A percentile compares a stretch with the other conserved stretches of the same genome.
These are phyloP conservation scores for Coleophora deauratella DNA, from an alignment of 2,888 invertebrate genomes.

Conservation along the genomic window DNA sequence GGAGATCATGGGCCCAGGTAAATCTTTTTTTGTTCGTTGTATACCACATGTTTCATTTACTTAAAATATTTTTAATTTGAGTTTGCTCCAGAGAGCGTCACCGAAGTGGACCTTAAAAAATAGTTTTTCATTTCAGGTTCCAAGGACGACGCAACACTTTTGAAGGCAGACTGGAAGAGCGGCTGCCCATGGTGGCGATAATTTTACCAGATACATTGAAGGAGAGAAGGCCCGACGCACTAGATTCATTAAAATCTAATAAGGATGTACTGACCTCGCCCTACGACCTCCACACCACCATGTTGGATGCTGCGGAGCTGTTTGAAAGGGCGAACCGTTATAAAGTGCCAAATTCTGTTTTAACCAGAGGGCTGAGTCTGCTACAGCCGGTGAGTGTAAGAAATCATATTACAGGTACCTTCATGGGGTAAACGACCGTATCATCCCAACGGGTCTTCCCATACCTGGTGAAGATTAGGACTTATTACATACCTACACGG, in stretches of 20 bases:
- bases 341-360: neutral
- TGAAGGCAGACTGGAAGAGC: conserved; percentile 25
- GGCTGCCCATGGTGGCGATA: conserved; percentile 65
- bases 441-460: no score
- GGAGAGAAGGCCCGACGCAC: conserved; percentile 73
- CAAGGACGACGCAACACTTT: conserved; percentile 12
- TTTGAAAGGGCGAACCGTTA: neutral
- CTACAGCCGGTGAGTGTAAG: conserved; percentile 1
- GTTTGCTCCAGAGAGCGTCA: no score
- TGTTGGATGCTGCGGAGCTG: neutral
- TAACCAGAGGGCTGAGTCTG: conserved; percentile 1
- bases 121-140: no score
- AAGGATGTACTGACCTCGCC: conserved; percentile 83
- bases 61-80: no score
- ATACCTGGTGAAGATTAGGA: no score
- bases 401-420: no score
- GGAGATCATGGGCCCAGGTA: conserved; percentile 14
- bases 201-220: conserved; percentile 82
- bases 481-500: no score
- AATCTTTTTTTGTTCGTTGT: no score
- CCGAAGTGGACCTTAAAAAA: no score
- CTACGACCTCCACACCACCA: conserved; percentile 63
- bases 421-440: no score
- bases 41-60: no score
- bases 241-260: conserved; percentile 77